Base-by-base conservation (phyloP, 2,888 invertebrate genomes). In the Eristalis pertinax region DNA sequence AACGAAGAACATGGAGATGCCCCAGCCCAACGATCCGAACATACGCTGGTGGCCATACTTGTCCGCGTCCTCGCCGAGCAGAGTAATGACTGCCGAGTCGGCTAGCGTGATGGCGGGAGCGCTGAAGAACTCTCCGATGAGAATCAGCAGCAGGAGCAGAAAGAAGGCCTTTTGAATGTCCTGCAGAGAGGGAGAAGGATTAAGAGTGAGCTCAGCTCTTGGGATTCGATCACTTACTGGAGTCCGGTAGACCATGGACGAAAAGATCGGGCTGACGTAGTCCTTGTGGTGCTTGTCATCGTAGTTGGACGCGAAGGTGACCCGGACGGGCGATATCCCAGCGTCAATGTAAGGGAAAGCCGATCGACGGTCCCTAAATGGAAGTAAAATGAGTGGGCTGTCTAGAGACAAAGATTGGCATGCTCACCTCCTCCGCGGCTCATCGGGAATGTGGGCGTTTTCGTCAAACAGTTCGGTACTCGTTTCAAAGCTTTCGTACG, bases 11-110 rank as follows among this genome's bases (percentile, higher is more conserved):
- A 99, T 99, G 64, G 99, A 97, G 90, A 99, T 94, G 35, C 98
- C 99, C 99, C 99, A 99, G 63, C 99, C 99, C 78, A 99, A 94
- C 22, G 98, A 99, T 1, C 99, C 99, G 92, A 99, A 99, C 98
- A 99, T 99, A 89, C 99, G 95, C 93, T 99, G 99, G 91, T 98
- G 97, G 0, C 99, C 99, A 92, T 99, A 98, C 94, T 96, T 95
- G 91, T 97, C 97, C 0, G 97, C 96, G 91, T 97, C 97, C 91
- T 98, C 98, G 0, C 98, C 98, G 0, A 99, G 95, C 89, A 98
- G 94, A 4, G 97, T 97, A 86, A 98, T 97, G 60, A 97, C 98
- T 7, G 98, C 98, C 0, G 97, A 97, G 93, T 98, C 98, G 0
- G 99, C 99, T 70, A 99, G 94, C 0, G 99, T 98, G 89, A 99